phyloP scores from a whole-genome alignment of 2,113 vertebrate species.

The Pimephales promelas region DNA sequence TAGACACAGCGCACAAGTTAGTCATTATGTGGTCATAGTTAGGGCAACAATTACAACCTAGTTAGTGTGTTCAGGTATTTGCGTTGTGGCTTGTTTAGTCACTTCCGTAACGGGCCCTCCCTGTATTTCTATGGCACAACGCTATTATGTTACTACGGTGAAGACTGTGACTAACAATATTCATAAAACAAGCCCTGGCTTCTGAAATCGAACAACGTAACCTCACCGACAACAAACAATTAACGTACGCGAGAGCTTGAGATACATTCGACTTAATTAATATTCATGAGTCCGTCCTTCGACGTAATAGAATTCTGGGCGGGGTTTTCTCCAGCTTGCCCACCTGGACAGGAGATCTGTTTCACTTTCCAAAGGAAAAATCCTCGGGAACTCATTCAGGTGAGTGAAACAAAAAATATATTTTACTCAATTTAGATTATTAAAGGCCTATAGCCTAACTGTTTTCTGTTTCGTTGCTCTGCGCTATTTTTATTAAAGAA shows the following conservation, averaged over 20 bases:
- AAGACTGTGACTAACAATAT: background rate
- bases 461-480: background rate
- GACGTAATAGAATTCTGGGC: conserved; percentile 15
- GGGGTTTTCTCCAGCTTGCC: conserved; percentile 12
- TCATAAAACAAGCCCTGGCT: background rate
- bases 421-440: background rate
- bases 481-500: background rate
- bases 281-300: background rate
- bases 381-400: conserved; percentile 23
- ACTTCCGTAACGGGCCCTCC: conserved; percentile 15
- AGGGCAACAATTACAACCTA: conserved; percentile 1
- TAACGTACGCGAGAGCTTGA: background rate
- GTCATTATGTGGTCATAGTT: conserved; percentile 3
- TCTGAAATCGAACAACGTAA: background rate
- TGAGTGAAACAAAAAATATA: conserved; percentile 2
- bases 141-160: background rate
- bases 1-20: background rate
- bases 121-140: background rate
- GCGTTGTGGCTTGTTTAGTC: too few relatives aligned
- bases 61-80: background rate
- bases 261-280: background rate
- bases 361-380: conserved; percentile 30
- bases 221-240: background rate
- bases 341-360: conserved; percentile 44
- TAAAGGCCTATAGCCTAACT: background rate